Base-by-base conservation (phyloP, 2,888 invertebrate species). In the Minunthozetes semirufus region DNA sequence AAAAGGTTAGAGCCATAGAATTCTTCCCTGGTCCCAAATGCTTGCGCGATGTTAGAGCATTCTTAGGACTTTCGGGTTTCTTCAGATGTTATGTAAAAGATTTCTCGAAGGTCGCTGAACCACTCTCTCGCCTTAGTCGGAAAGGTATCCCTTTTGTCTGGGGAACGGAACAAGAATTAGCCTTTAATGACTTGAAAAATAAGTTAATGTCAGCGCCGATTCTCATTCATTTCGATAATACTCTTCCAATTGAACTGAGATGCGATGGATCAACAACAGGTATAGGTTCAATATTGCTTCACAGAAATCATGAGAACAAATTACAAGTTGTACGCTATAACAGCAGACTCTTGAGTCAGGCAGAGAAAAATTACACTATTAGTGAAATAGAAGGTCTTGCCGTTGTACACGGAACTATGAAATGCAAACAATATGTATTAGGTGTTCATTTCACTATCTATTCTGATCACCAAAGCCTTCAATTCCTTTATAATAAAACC, bases 301-400 rank as follows among this genome's bases (percentile, higher is more conserved):
- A 59, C 22, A 1, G 17, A 8, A 38, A 17, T 2, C 59, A 0
- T 1, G n/a, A n/a, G n/a, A n/a, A n/a, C n/a, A n/a, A n/a, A n/a
- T n/a, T n/a, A n/a, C 13, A 61, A 4, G 48, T 15, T 29, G 38
- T 72, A 42, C 17, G 22, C 33, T 46, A 0, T 33, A 22, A 29
- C 25, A 71, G 50, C 19, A n/a, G 42, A 48, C 50, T 53, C 1
- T 13, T 76, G 1, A 25, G 27, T n/a, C 3, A 22, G 17, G 22
- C 72, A 19, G 72, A 50, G n/a, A 71, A 22, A 25, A 71, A 72
- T 17, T 75, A 75, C 33, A 19, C 27, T 9, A 56, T 48, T 19
- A 38, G 72, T 0, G 75, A 75, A n/a, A 42, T 33, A 1, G 75
- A 75, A n/a, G 59, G 59, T 9, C 19, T 72, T 1, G 72, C 75